Percentiles rank a stretch among this genome's conserved stretches.
Evolutionary conservation across 2,113 vertebrate genomes (phyloP).

Genomic region (Halichoeres trimaculatus): DNA sequence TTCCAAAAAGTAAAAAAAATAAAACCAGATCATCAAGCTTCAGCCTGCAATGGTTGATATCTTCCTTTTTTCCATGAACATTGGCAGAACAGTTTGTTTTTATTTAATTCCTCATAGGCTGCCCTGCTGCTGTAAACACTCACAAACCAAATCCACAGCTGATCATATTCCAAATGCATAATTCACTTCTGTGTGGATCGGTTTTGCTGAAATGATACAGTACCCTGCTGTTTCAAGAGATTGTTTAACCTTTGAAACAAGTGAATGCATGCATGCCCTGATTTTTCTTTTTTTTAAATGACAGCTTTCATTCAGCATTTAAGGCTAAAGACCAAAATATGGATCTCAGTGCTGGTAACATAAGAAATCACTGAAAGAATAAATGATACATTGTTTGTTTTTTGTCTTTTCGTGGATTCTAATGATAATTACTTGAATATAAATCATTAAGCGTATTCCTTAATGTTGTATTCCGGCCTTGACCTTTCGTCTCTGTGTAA

Average conservation of each 20-base stretch:
- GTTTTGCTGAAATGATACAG: not conserved
- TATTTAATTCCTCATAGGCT: constrained; percentile 1
- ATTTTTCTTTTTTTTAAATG: not conserved
- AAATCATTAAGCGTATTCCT: not conserved
- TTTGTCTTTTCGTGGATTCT: not conserved
- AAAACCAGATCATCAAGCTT: not conserved
- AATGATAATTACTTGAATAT: not conserved
- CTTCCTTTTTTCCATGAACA: not conserved
- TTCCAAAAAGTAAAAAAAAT: not conserved
- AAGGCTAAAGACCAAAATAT: not conserved
- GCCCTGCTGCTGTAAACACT: constrained; percentile 1
- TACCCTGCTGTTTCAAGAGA: not conserved
- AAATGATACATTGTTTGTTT: not conserved
- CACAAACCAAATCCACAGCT: not conserved
- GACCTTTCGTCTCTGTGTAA: not conserved
- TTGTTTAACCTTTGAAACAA: not conserved
- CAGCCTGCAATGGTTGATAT: not conserved
- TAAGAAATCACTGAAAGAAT: not conserved
- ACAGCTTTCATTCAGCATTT: not conserved
- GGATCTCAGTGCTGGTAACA: not conserved
- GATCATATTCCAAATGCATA: not conserved
- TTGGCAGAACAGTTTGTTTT: not conserved
- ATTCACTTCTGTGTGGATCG: not conserved
- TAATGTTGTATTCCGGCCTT: not conserved
- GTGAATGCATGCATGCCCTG: not conserved